Percentiles rank a stretch among this genome's conserved stretches.
phyloP scores from a whole-genome alignment of 2,888 invertebrate genomes.

The Xanthia icteritia region DNA sequence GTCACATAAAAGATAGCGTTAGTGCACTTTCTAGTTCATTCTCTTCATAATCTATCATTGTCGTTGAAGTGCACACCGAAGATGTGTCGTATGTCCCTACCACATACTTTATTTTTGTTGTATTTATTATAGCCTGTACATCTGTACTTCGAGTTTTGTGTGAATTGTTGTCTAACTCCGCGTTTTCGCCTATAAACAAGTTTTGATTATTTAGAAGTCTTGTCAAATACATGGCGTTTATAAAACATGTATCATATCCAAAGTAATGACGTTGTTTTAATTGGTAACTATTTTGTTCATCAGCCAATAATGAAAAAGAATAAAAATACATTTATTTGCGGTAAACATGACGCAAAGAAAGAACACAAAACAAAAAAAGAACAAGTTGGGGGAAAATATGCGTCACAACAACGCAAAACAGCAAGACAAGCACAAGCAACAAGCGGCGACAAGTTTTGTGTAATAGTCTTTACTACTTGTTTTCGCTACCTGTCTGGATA shows the following conservation, averaged over 20 bases:
- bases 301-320: too few relatives aligned
- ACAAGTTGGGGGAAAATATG: too few relatives aligned
- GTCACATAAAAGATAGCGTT: neutral
- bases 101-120: neutral
- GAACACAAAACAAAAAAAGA: too few relatives aligned
- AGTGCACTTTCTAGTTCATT: conserved; percentile 15
- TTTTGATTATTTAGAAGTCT: neutral
- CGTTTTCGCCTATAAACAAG: neutral
- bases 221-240: too few relatives aligned
- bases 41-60: conserved; percentile 11
- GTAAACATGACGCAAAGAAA: too few relatives aligned
- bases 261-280: neutral
- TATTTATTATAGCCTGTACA: neutral
- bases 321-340: too few relatives aligned
- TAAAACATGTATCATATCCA: too few relatives aligned
- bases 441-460: too few relatives aligned
- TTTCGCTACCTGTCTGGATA: neutral
- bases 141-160: neutral
- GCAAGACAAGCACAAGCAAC: too few relatives aligned
- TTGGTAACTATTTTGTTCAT: neutral
- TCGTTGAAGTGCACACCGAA: neutral
- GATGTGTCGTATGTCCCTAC: neutral
- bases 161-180: neutral
- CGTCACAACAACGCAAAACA: too few relatives aligned
- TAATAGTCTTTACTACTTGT: too few relatives aligned